Evolutionary conservation across 2,113 vertebrate genomes (phyloP), one percentile per base, ranked within the genome.

Genomic region (Sterna hirundo): DNA sequence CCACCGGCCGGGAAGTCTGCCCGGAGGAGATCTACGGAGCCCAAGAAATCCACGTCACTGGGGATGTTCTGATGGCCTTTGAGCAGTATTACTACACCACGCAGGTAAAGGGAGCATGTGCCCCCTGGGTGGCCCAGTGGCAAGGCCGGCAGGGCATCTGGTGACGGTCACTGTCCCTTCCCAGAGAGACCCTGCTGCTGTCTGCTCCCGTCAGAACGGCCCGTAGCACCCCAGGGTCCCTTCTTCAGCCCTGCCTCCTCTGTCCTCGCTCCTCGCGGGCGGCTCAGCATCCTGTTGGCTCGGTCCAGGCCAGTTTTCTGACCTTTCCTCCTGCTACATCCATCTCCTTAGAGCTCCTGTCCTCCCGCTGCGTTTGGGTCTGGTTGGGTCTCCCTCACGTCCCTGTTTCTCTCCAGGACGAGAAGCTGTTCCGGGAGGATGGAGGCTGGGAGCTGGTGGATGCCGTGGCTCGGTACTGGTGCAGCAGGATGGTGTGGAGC

Each of bases 1-100:
- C 98, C 61, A 99, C 99, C 0, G 99, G 99, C 66, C 97, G 87
- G 75, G 99, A 99, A 57, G 99, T 99, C 71, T 99, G 99, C 86
- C 98, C 99, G 0, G 98, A 98, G 72, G 98, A 98, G 54, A 95
- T 99, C 58, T 99, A 99, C 1, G 99, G 99, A 49, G 68, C 96
- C 23, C 98, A 99, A 83, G 99, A 99, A 96, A 97, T 99, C 96
- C 99, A 99, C 15, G 38, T 99, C 90, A 99, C 98, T 0, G 99
- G 99, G 58, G 99, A 99, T 0, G 98, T 99, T 68, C 62, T 97
- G n/a, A 20, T 99, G 97, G 99, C 99, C 75, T 99, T 99, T 71
- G 98, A 99, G 85, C 98, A 99, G 57, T 99, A 99, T 69, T 98
- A 99, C 62, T 85, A 98, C 58, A 89, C 98, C 93, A 99, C 99